Evolutionary conservation across 2,113 vertebrate species (phyloP), one percentile per base, ranked within the genome.

Genomic region (Penelope pileata): DNA sequence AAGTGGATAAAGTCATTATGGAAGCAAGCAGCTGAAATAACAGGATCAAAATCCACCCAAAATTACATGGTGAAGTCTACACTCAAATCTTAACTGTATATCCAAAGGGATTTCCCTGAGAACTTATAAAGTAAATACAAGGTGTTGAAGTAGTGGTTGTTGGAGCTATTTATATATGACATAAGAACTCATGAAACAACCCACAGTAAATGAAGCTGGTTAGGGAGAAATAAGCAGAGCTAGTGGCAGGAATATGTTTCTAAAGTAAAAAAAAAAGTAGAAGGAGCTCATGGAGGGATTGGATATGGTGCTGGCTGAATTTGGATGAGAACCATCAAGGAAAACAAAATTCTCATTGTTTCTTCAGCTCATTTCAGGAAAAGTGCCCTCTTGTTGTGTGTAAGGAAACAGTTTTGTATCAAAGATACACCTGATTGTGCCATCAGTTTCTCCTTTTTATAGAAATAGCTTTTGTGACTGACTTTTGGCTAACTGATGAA

Each of bases 401-500:
- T 54, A 73, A 80, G 58, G 34, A 63, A 66, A 43, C 2, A 6
- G 18, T 12, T 73, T 87, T 90, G 21, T 64, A 43, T 75, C 53
- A 73, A 87, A 92, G 40, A 76, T 32, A 56, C 10, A 58, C n/a
- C 29, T 21, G 3, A 60, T 73, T 88, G 58, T 91, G 59, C 79
- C 75, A 54, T 50, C 29, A 59, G 0, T 93, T 88, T 80, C 36
- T 91, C 42, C 59, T 90, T 80, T 74, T 83, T 69, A 76, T 67
- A 90, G 42, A 86, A 93, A 22, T 70, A 54, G 76, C 24, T 36
- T 36, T 80, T 22, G 78, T 19, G 88, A 63, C 42, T 70, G 47
- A 77, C 78, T 95, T 94, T 78, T 80, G 75, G 50, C 75, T 83
- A 19, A 58, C 59, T 86, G 67, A 58, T 83, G 40, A 85, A 90